Evolutionary conservation across 2,797 vertebrate species (phyloP).

Genomic region (Crocodylus rhombifer): DNA sequence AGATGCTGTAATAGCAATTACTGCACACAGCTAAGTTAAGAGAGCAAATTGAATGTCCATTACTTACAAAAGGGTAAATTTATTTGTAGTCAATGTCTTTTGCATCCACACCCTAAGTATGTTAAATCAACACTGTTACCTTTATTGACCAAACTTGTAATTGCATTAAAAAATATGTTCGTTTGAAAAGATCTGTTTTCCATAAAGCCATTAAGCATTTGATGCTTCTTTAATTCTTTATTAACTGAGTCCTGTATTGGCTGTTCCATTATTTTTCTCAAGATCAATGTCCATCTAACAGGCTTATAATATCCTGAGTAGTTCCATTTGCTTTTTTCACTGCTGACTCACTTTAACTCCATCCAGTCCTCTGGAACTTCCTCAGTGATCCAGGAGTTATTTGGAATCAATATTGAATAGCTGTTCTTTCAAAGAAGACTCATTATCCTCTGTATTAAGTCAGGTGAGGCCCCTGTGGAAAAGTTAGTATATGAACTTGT

Average conservation of each 20-base stretch:
- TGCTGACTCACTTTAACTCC: neutral
- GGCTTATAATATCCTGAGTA: neutral
- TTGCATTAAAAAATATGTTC: neutral
- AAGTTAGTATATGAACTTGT: neutral
- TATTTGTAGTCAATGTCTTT: too few relatives aligned
- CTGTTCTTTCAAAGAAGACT: neutral
- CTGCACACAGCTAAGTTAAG: too few relatives aligned
- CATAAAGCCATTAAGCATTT: neutral
- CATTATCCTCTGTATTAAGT: too few relatives aligned
- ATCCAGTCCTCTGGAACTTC: neutral
- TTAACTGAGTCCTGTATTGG: neutral
- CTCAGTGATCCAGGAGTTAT: neutral
- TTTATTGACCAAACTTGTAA: neutral
- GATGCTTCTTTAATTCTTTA: neutral
- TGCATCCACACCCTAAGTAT: neutral
- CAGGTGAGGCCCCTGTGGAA: too few relatives aligned
- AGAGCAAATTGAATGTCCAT: too few relatives aligned
- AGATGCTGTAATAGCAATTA: too few relatives aligned
- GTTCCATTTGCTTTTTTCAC: neutral
- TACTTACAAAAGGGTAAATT: too few relatives aligned
- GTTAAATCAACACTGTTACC: neutral
- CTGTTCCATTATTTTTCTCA: neutral
- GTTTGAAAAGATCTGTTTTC: neutral
- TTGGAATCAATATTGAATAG: neutral
- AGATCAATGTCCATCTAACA: neutral